A percentile compares a stretch with the other conserved stretches of the same genome.
These are phyloP conservation scores for Pogonocherus hispidulus DNA, from an alignment of 2,888 invertebrate species.

Conservation along the genomic window DNA sequence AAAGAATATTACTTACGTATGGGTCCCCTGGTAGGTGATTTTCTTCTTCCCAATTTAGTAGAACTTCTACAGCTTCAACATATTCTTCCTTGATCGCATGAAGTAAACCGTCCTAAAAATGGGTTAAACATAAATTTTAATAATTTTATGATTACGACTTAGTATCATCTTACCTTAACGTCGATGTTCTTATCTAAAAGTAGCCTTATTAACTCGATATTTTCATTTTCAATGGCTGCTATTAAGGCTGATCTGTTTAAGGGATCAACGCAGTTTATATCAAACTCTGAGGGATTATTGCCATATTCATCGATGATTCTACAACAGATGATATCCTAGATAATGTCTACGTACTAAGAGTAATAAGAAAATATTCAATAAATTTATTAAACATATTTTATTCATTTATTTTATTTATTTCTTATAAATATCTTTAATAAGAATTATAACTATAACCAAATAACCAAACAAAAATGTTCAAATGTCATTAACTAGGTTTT, in stretches of 20 bases:
- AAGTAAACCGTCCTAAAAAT: conserved; percentile 83
- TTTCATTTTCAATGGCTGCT: conserved; percentile 98
- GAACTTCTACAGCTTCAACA: conserved; percentile 95
- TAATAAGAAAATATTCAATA: too few species aligned
- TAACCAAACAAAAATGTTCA: too few species aligned
- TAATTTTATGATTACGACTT: too few species aligned
- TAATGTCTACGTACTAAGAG: too few species aligned
- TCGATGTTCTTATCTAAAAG: conserved; percentile 86
- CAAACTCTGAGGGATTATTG: conserved; percentile 78
- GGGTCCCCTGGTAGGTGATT: conserved; percentile 82
- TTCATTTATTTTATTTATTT: too few species aligned
- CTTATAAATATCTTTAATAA: too few species aligned
- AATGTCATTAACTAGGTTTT: too few species aligned
- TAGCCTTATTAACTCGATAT: conserved; percentile 90
- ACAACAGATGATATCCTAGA: conserved; percentile 37
- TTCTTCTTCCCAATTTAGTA: conserved; percentile 91
- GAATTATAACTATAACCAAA: too few species aligned
- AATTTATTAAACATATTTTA: too few species aligned
- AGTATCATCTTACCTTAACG: conserved; percentile 80
- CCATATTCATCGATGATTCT: conserved; percentile 82
- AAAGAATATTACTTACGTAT: conserved; percentile 85
- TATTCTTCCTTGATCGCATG: conserved; percentile 99
- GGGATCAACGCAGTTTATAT: conserved; percentile 96
- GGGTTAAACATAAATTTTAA: neutral
- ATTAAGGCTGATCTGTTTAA: conserved; percentile 93